phyloP scores from a whole-genome alignment of 2,797 vertebrate genomes.

The Ceyx erithaca region DNA sequence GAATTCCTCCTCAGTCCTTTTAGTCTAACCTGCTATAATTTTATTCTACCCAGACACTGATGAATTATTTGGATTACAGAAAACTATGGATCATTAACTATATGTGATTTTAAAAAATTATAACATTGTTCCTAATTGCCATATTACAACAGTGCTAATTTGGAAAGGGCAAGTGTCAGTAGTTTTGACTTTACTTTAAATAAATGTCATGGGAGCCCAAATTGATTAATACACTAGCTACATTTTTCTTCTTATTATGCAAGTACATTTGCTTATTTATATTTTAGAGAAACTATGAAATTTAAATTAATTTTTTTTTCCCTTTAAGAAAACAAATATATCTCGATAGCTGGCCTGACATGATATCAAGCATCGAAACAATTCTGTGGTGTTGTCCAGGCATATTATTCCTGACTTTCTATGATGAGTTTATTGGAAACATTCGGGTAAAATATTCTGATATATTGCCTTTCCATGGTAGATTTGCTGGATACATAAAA shows the following conservation, averaged over 20 bases:
- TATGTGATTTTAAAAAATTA: neutral
- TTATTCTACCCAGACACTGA: neutral
- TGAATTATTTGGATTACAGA: neutral
- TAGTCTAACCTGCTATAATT: neutral
- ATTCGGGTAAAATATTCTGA: neutral
- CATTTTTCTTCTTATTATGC: neutral
- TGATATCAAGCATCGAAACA: neutral
- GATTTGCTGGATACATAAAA: conserved; percentile 7
- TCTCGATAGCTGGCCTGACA: neutral
- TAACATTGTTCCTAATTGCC: neutral
- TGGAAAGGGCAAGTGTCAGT: neutral
- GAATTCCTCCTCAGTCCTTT: neutral
- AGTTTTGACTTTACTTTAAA: neutral
- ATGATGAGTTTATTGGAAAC: conserved; percentile 9
- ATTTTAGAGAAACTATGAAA: neutral
- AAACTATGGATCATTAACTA: neutral
- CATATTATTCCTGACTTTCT: neutral
- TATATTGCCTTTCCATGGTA: neutral
- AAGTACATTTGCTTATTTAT: neutral
- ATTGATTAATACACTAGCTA: neutral
- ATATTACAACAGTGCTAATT: neutral
- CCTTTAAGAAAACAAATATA: neutral
- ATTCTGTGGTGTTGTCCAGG: neutral
- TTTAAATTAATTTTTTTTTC: neutral
- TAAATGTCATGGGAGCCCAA: neutral